Evolutionary conservation across 2,797 vertebrate genomes (phyloP), one percentile per base, ranked within the genome.

Genomic region (Glyptemys insculpta): DNA sequence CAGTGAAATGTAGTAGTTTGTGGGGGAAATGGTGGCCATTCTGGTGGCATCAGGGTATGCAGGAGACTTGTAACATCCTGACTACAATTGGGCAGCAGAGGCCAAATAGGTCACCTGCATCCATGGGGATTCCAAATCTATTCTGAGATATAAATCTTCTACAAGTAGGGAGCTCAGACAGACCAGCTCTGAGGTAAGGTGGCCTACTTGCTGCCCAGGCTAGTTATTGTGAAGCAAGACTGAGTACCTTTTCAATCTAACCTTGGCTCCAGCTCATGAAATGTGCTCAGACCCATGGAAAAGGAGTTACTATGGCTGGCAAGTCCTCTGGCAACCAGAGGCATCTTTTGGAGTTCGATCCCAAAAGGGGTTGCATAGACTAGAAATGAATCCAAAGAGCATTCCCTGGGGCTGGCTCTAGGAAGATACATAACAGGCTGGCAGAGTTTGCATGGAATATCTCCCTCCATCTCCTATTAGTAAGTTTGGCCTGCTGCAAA

Each of bases 341-440:
- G 29, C 11, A 23, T 27, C 5, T 68, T 19, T 1, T 31, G 23
- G 19, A 54, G 12, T 88, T 79, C 37, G 34, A 79, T 29, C 27
- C 6, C n/a, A 7, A 81, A 85, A 12, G 34, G 57, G 56, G 5
- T 23, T 25, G 2, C 0, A 62, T 56, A 72, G 89, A 56, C 3
- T 7, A 81, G 68, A 49, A 79, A n/a, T 68, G 62, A 68, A n/a
- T 16, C 15, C 34, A 68, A 18, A 68, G 62, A 68, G 4, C 14
- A 16, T 68, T 68, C 5, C 65, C 11, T 15, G 76, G 54, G 37
- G 21, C 59, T 76, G 23, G 25, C 79, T 56, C 87, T 56, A 85
- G 44, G 82, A 86, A 8, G 0, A 79, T 12, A 91, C 25, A 5
- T 49, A n/a, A 0, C 0, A 88, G 37, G 91, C 79, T 6, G 12